Evolutionary conservation across 2,888 invertebrate species (phyloP).

Genomic region (Philonicus albiceps): DNA sequence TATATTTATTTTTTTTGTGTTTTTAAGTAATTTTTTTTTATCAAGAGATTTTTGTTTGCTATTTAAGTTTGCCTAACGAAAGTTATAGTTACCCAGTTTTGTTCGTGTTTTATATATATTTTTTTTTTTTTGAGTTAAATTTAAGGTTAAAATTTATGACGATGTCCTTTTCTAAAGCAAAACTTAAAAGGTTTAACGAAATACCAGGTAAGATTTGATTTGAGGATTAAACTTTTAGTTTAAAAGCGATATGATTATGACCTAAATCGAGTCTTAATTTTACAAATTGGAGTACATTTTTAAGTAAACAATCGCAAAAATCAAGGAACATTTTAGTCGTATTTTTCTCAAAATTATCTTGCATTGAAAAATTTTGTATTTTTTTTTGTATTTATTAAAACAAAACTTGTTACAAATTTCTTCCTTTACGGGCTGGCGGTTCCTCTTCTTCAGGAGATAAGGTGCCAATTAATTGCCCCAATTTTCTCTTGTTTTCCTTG

Average conservation of each 20-base stretch:
- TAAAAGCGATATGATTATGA: background rate
- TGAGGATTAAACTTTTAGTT: background rate
- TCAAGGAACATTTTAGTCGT: no score
- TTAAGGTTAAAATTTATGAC: background rate
- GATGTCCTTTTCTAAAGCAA: conserved; percentile 63
- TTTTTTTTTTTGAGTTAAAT: background rate
- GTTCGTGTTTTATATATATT: background rate
- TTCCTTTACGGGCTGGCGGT: background rate
- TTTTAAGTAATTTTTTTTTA: background rate
- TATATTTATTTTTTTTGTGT: conserved; percentile 12
- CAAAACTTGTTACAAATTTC: background rate
- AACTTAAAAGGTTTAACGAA: conserved; percentile 63
- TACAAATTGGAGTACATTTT: no score
- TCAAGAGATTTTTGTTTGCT: background rate
- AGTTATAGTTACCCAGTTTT: conserved; percentile 1
- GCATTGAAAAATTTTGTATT: no score
- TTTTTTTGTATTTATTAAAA: no score
- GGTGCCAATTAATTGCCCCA: background rate
- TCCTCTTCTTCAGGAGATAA: background rate
- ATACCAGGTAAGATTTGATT: conserved; percentile 51
- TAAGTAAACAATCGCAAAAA: no score
- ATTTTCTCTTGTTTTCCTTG: background rate
- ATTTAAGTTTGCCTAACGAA: background rate
- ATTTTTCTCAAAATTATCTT: no score
- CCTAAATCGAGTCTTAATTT: no score